Base-by-base conservation (phyloP, 2,797 vertebrate species). In the Eupleurogrammus muticus region DNA sequence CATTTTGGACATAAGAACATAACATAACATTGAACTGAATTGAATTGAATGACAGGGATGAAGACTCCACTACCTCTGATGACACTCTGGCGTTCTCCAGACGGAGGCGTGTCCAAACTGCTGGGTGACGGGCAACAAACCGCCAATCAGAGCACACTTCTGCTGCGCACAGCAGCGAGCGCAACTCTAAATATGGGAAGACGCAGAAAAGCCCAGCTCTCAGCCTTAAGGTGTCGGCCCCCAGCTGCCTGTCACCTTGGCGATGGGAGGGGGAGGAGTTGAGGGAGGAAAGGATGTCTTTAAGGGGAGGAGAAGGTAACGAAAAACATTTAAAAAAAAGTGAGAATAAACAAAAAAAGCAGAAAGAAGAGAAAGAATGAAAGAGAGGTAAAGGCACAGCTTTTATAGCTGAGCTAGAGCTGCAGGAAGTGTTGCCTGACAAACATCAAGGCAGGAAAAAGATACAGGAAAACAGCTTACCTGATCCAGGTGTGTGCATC, bases 131-230 rank as follows among this genome's bases (percentile, higher is more conserved):
- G 1, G 96, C 96, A 68, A 98, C 96, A 0, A 96, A 95, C 73
- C 94, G 91, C 96, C 97, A 97, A 89, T 97, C 96, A 35, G 92
- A 93, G 89, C 95, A 95, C 67, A 97, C 96, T 92, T 97, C 95
- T 0, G 96, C 96, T 0, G 94, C 95, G 0, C 83, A 85, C 80
- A 97, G 93, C 61, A 97, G 77, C 0, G 96, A 95, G 68, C 82
- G 90, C 5, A 94, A 94, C 70, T 97, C 96, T 92, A 98, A 90
- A 89, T 96, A 98, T 12, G 95, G 95, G 86, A 97, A 96, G 81
- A 97, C 94, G 64, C 96, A 97, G 89, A 97, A 97, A 0, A 98
- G 93, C 12, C 95, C 95, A 0, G 96, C 96, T 52, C 96, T 87
- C 93, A 96, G 93, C 90, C 93, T 94, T 86, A 97, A 90, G 74